Percentiles rank a stretch among this genome's conserved stretches.
Evolutionary conservation across 2,888 invertebrate genomes (phyloP).

Genomic region (Smittia aterrima): DNA sequence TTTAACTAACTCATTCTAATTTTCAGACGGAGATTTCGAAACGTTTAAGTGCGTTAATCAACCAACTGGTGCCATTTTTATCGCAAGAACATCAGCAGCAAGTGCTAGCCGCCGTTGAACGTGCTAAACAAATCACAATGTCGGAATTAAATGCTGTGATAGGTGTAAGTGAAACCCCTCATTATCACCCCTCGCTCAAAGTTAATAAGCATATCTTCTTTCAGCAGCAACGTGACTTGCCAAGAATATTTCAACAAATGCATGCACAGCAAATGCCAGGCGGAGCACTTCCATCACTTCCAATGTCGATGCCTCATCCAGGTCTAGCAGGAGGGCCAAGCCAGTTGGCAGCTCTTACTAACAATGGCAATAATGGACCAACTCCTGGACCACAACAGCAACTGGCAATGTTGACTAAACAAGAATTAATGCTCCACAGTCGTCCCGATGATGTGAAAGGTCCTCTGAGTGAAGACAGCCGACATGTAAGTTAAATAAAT

Average conservation of each 20-base stretch:
- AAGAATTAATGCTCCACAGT: constrained; percentile 62
- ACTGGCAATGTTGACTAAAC: constrained; percentile 74
- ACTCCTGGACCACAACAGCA: constrained; percentile 62
- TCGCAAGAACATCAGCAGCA: constrained; percentile 90
- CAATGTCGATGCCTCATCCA: constrained; percentile 66
- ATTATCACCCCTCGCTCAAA: too few species aligned
- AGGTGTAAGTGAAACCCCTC: constrained; percentile 72
- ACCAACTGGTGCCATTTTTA: constrained; percentile 89
- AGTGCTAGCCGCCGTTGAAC: constrained; percentile 87
- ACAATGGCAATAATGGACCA: constrained; percentile 57
- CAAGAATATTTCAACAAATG: constrained; percentile 85
- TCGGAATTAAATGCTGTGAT: constrained; percentile 92
- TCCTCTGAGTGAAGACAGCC: constrained; percentile 57
- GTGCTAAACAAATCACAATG: constrained; percentile 98
- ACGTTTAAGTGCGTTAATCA: constrained; percentile 88
- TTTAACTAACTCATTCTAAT: neutral
- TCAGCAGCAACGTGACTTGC: constrained; percentile 81
- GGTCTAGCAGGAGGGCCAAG: constrained; percentile 58
- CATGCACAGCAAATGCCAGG: constrained; percentile 81
- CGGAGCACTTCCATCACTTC: constrained; percentile 69
- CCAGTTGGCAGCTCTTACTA: constrained; percentile 53
- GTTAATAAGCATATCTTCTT: constrained; percentile 49
- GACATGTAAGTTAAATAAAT: constrained; percentile 47
- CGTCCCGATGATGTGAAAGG: constrained; percentile 73
- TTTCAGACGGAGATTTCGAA: constrained; percentile 94